A percentile compares a stretch with the other conserved stretches of the same genome.
These are phyloP conservation scores for Drosophila funebris DNA, from an alignment of 1,140 invertebrate genomes.

Conservation along the genomic window DNA sequence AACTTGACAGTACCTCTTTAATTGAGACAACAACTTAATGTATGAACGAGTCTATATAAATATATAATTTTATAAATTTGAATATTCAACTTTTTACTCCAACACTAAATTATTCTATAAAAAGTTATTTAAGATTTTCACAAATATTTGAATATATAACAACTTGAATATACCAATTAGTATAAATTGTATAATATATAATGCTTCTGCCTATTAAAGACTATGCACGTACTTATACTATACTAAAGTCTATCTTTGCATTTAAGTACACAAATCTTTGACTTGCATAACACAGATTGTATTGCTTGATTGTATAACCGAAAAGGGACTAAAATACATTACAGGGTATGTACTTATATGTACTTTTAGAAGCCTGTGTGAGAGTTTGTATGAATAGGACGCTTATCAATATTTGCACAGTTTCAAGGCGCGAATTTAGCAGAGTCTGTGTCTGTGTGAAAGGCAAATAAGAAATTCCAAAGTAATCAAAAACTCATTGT, in stretches of 20 bases:
- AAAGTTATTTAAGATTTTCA: background rate
- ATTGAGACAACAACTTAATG: conserved; percentile 23
- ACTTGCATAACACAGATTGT: conserved; percentile 25
- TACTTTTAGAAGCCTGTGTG: background rate
- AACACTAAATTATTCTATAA: background rate
- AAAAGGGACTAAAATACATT: conserved; percentile 45
- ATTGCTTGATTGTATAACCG: conserved; percentile 63
- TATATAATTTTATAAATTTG: background rate
- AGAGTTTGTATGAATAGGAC: conserved; percentile 25
- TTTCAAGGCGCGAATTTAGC: conserved; percentile 59
- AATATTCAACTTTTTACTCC: background rate
- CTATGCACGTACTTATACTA: background rate
- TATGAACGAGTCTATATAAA: background rate
- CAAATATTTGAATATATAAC: background rate
- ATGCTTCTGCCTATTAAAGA: background rate
- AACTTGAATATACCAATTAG: background rate
- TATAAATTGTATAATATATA: too few species aligned
- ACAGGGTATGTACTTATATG: conserved; percentile 3
- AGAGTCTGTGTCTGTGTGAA: conserved; percentile 48
- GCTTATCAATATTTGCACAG: conserved; percentile 80
- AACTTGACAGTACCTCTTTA: conserved; percentile 16
- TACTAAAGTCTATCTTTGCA: background rate
- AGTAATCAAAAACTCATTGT: conserved; percentile 82
- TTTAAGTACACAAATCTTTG: background rate
- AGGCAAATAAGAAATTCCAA: conserved; percentile 81